Conservation (phyloP, 2,888 invertebrate species). For the Drosophila meridionalis region DNA sequence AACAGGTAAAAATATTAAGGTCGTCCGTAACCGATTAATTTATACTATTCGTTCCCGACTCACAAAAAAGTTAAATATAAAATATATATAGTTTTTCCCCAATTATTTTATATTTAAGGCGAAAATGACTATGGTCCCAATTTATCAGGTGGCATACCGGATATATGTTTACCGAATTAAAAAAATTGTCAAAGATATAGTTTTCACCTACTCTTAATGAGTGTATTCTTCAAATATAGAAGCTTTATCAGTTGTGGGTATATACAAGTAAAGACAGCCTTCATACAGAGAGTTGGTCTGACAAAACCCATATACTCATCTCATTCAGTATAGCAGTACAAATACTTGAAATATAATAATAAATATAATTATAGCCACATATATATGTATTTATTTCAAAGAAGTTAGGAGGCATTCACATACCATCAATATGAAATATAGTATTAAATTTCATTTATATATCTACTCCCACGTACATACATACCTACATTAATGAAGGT, state of each 20-base stretch:
- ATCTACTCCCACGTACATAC: neutral
- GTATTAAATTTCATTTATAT: neutral
- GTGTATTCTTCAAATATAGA: too few species aligned
- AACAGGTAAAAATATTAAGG: neutral
- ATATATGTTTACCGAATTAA: too few species aligned
- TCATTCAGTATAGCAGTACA: neutral
- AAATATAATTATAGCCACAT: neutral
- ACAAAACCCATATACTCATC: neutral
- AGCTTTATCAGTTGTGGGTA: too few species aligned
- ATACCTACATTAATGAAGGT: conserved; percentile 3
- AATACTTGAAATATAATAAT: neutral
- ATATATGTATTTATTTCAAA: neutral
- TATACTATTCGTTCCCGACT: neutral
- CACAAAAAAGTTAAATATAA: neutral
- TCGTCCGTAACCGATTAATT: neutral
- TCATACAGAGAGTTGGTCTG: too few species aligned
- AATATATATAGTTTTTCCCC: neutral
- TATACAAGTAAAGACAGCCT: too few species aligned
- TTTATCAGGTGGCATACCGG: too few species aligned
- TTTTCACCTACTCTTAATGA: too few species aligned
- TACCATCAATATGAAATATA: neutral
- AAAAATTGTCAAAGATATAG: too few species aligned
- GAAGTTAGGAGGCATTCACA: neutral
- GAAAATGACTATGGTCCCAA: too few species aligned
- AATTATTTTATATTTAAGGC: too few species aligned